Percentiles rank a stretch among this genome's conserved stretches.
These are phyloP conservation scores for Branchipolynoe longqiensis DNA, from an alignment of 2,888 invertebrate genomes.

Conservation along the genomic window DNA sequence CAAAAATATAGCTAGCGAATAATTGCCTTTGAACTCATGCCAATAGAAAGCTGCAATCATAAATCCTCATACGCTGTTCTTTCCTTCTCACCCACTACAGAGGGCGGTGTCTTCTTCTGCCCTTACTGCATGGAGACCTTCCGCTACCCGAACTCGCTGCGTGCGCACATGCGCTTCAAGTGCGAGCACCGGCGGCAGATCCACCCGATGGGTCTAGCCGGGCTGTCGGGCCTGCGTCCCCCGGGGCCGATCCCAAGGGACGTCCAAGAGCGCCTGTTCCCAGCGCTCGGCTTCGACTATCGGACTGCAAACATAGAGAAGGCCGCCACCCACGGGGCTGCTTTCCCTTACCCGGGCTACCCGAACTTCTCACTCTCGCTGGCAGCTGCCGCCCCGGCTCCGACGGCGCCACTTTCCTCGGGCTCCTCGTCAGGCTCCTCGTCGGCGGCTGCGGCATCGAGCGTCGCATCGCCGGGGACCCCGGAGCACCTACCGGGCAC, in stretches of 20 bases:
- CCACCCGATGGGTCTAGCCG: constrained; percentile 23
- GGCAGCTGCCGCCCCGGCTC: neutral
- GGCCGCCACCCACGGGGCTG: neutral
- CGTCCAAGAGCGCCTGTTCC: constrained; percentile 36
- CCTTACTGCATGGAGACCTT: constrained; percentile 76
- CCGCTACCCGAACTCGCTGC: constrained; percentile 74
- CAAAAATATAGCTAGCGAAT: too few species aligned
- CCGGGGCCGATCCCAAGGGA: constrained; percentile 42
- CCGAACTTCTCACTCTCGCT: constrained; percentile 31
- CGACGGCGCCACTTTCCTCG: neutral
- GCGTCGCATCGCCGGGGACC: neutral
- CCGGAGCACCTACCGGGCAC: too few species aligned
- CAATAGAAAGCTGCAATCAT: too few species aligned
- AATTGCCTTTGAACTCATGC: too few species aligned
- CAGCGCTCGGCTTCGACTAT: constrained; percentile 28
- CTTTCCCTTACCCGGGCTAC: constrained; percentile 51
- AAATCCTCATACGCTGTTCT: too few species aligned
- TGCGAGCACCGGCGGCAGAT: constrained; percentile 67
- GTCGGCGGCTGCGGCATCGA: neutral
- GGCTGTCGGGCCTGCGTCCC: constrained; percentile 14
- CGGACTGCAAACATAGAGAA: constrained; percentile 22
- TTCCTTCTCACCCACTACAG: constrained; percentile 55
- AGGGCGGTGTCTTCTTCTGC: constrained; percentile 62
- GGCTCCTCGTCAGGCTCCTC: constrained; percentile 5
- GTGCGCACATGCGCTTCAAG: constrained; percentile 78